These are phyloP conservation scores for Thumatha senex DNA, from an alignment of 2,888 invertebrate genomes.

Conservation along the genomic window DNA sequence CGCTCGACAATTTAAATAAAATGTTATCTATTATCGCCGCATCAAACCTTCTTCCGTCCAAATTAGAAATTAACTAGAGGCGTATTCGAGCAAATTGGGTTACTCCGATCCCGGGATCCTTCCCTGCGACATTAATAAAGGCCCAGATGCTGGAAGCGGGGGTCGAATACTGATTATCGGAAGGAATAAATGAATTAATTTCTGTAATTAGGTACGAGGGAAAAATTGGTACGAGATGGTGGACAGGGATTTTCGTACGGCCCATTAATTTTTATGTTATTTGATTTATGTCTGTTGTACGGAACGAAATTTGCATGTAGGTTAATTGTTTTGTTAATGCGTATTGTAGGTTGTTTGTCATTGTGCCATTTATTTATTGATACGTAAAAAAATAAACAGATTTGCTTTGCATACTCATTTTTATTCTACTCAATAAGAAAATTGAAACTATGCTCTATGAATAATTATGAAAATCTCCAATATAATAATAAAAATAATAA, in stretches of 20 bases:
- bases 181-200: slow-evolving; percentile 65
- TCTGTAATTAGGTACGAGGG: slow-evolving; percentile 50
- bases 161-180: slow-evolving; percentile 71
- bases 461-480: too few species aligned
- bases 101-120: slow-evolving; percentile 30
- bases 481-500: too few species aligned
- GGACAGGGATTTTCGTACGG: slow-evolving; percentile 28
- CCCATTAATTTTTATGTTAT: slow-evolving; percentile 37
- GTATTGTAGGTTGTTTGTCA: slow-evolving; percentile 1
- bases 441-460: too few species aligned
- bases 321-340: slow-evolving; percentile 22
- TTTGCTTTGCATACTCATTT: not conserved
- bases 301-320: slow-evolving; percentile 27
- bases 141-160: slow-evolving; percentile 57
- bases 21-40: slow-evolving; percentile 35
- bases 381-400: too few species aligned
- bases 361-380: too few species aligned
- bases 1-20: slow-evolving; percentile 28
- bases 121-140: slow-evolving; percentile 55
- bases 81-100: slow-evolving; percentile 38
- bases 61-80: slow-evolving; percentile 40
- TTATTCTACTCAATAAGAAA: not conserved
- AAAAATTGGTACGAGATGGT: slow-evolving; percentile 20
- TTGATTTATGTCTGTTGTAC: slow-evolving; percentile 36
- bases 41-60: slow-evolving; percentile 36